Conservation (phyloP, 92 coral and sea anemone species). For the Porites evermanni region DNA sequence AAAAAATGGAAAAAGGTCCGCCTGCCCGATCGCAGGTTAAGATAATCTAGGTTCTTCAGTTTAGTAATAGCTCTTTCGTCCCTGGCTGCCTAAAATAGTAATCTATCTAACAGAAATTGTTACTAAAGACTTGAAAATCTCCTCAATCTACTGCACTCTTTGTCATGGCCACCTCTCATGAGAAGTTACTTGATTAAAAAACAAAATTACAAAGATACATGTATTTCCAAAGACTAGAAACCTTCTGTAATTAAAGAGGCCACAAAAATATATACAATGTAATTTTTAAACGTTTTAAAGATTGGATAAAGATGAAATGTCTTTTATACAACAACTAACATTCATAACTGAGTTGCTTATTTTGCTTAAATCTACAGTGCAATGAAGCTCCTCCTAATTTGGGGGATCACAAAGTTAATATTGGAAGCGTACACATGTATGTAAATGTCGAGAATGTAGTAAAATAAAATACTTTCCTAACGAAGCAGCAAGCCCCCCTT, state of each 20-base stretch:
- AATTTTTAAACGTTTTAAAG: not conserved
- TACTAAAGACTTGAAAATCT: too few species aligned
- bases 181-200: not conserved
- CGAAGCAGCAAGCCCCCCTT: not conserved
- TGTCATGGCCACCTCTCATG: too few species aligned
- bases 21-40: too few species aligned
- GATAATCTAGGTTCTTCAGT: too few species aligned
- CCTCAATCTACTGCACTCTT: too few species aligned
- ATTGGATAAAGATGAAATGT: not conserved
- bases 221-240: not conserved
- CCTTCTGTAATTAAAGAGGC: not conserved
- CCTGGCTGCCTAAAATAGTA: too few species aligned
- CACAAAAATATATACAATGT: not conserved
- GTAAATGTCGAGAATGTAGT: not conserved
- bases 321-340: not conserved
- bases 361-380: not conserved
- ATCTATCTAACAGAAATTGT: too few species aligned
- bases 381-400: not conserved
- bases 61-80: too few species aligned
- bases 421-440: not conserved
- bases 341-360: not conserved
- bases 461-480: not conserved
- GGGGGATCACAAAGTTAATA: not conserved
- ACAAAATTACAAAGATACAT: not conserved
- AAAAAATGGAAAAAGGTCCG: too few species aligned